Percentiles rank a stretch among this genome's conserved stretches.
phyloP scores from a whole-genome alignment of 1,140 invertebrate species.

The Limonius californicus region DNA sequence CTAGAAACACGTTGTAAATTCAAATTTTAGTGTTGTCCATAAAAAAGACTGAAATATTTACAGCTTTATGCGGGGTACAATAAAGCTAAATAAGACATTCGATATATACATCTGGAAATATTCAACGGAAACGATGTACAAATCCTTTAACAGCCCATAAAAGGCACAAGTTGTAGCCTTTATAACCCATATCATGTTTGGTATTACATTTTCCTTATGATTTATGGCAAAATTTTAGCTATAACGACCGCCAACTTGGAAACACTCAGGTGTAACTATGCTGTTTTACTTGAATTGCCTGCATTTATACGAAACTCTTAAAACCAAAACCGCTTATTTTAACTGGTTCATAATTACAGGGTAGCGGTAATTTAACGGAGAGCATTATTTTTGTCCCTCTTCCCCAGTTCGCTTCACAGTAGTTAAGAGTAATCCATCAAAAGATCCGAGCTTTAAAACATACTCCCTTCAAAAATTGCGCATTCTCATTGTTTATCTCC shows the following conservation, averaged over 20 bases:
- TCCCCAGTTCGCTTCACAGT: background rate
- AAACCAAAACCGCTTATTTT: no score
- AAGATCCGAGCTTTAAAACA: background rate
- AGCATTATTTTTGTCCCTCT: background rate
- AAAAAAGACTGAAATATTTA: background rate
- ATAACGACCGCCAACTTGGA: background rate
- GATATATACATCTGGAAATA: background rate
- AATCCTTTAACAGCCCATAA: slow-evolving; percentile 1
- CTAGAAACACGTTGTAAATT: no score
- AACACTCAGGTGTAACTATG: background rate
- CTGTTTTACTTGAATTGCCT: no score
- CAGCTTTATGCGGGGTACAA: background rate
- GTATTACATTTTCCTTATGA: background rate
- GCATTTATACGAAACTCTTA: no score
- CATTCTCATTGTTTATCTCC: background rate
- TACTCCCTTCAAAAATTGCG: background rate
- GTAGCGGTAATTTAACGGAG: background rate
- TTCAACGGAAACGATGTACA: background rate
- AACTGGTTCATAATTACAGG: no score
- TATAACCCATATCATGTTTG: background rate
- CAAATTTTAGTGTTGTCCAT: background rate
- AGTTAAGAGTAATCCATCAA: background rate
- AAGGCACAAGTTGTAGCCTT: background rate
- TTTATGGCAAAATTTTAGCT: background rate
- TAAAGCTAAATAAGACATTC: background rate